Conservation (phyloP, 2,797 vertebrate species). For the Sebastes vulpes region DNA sequence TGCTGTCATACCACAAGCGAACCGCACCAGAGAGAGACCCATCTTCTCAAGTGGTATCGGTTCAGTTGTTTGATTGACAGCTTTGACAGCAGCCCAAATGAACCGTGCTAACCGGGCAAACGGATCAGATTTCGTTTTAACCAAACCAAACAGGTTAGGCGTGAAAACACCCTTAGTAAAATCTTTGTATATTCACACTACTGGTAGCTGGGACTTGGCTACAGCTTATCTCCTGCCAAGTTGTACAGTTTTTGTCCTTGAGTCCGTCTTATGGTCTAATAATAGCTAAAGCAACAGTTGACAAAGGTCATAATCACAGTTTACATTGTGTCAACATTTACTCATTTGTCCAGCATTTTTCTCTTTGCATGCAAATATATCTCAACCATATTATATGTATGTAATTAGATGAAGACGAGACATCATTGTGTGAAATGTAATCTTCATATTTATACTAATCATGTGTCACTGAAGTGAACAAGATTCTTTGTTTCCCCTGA, state of each 20-base stretch:
- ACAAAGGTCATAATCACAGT: neutral
- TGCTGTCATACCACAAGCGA: fast-evolving
- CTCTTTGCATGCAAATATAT: neutral
- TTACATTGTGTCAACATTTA: neutral
- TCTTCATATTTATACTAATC: neutral
- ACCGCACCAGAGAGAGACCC: too few relatives aligned
- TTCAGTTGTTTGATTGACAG: too few relatives aligned
- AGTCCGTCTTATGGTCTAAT: neutral
- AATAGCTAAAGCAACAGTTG: neutral
- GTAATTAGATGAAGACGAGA: neutral
- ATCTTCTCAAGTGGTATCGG: too few relatives aligned
- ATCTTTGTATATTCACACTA: neutral
- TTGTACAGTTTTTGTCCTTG: neutral
- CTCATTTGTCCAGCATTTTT: neutral
- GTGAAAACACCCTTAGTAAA: neutral
- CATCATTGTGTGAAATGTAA: neutral
- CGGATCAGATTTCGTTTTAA: too few relatives aligned
- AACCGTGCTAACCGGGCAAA: fast-evolving
- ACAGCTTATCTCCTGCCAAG: neutral
- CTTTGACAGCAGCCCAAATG: too few relatives aligned
- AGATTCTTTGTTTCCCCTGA: neutral
- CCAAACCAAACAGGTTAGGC: too few relatives aligned
- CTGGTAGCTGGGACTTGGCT: neutral
- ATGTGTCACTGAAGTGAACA: neutral
- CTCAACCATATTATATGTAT: neutral